These are phyloP conservation scores for Vollenhovia emeryi DNA, from an alignment of 1,140 invertebrate genomes.

Conservation along the genomic window DNA sequence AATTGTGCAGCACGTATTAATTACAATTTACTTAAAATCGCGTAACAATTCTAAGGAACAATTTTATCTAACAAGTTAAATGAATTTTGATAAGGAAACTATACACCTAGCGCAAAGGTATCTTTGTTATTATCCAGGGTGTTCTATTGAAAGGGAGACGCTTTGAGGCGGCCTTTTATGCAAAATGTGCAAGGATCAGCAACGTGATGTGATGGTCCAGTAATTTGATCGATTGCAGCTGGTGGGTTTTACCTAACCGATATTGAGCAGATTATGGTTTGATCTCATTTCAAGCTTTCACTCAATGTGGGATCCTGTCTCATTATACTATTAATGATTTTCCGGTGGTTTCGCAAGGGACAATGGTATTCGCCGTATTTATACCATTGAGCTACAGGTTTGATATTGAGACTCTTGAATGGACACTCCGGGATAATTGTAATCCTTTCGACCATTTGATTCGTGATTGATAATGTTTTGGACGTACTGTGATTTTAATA, in stretches of 20 bases:
- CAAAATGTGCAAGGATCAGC: slow-evolving; percentile 25
- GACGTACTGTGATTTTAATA: background rate
- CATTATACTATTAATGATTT: slow-evolving; percentile 58
- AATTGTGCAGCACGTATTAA: background rate
- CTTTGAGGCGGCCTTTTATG: slow-evolving; percentile 19
- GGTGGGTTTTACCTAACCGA: slow-evolving; percentile 53
- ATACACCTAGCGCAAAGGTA: background rate
- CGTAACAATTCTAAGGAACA: background rate
- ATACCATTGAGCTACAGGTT: background rate
- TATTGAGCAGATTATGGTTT: slow-evolving; percentile 53
- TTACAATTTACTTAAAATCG: background rate
- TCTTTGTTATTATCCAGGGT: background rate
- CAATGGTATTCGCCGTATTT: slow-evolving; percentile 11
- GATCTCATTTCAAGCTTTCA: slow-evolving; percentile 51
- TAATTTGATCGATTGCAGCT: slow-evolving; percentile 54
- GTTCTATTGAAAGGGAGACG: background rate
- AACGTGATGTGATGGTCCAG: slow-evolving; percentile 32
- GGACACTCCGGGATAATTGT: background rate
- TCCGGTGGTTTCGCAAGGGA: background rate
- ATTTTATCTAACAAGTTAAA: background rate
- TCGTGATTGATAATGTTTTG: background rate
- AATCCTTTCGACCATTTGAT: background rate
- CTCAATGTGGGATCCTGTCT: slow-evolving; percentile 32
- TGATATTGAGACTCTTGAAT: background rate
- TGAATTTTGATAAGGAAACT: background rate